Evolutionary conservation across 2,797 vertebrate genomes (phyloP).

Genomic region (Atherinosoma microstoma): DNA sequence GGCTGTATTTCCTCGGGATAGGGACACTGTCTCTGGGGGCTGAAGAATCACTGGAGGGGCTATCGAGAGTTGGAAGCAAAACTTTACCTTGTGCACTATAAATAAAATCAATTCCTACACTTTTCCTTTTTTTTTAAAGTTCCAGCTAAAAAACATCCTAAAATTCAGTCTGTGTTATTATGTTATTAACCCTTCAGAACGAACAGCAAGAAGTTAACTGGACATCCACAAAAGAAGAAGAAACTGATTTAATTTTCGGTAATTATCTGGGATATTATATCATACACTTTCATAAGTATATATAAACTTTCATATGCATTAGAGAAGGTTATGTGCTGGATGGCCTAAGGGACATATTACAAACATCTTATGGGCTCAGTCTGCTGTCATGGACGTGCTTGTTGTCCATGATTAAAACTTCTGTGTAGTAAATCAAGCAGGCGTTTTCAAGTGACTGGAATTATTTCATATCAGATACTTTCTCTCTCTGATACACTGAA

Average conservation of each 20-base stretch:
- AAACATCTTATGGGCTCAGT: not conserved
- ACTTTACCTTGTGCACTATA: not conserved
- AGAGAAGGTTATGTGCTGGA: not conserved
- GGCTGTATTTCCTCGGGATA: conserved; percentile 95
- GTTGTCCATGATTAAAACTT: not conserved
- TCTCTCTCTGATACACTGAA: not conserved
- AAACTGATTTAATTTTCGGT: not conserved
- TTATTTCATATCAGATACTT: not conserved
- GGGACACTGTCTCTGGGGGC: conserved; percentile 91
- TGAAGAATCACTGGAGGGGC: conserved; percentile 92
- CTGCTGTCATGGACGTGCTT: not conserved
- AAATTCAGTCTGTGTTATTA: not conserved
- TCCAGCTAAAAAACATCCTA: not conserved
- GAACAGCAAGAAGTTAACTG: not conserved
- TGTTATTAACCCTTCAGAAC: not conserved
- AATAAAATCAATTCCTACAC: not conserved
- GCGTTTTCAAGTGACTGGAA: not conserved
- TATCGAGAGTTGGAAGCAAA: conserved; percentile 60
- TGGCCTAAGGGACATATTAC: not conserved
- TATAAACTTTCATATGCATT: not conserved
- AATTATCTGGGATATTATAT: not conserved
- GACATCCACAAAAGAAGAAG: not conserved
- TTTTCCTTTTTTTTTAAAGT: not conserved
- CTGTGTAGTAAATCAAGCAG: not conserved
- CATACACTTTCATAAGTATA: not conserved